Conservation (phyloP, 2,797 vertebrate species). For the Arrhamphus sclerolepis region DNA sequence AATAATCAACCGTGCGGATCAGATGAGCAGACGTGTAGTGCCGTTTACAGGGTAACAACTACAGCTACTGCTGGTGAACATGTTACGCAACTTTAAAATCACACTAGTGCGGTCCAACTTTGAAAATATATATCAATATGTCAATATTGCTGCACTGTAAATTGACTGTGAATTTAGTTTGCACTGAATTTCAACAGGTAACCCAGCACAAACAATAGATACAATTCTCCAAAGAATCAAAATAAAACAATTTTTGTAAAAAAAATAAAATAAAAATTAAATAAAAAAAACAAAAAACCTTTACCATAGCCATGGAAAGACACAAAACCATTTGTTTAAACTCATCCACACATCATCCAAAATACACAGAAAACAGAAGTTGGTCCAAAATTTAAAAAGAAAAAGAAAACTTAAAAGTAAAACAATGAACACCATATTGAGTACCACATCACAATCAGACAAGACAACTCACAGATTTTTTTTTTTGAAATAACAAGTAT, state of each 20-base stretch:
- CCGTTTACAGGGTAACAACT: slow-evolving; percentile 45
- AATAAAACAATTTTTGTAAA: not conserved
- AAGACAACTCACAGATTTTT: slow-evolving; percentile 73
- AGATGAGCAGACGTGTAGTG: slow-evolving; percentile 42
- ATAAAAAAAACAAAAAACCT: slow-evolving; percentile 1
- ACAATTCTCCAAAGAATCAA: too few relatives aligned
- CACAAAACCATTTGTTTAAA: slow-evolving; percentile 46
- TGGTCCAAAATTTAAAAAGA: slow-evolving; percentile 43
- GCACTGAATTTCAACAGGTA: slow-evolving; percentile 31
- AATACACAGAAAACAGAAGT: slow-evolving; percentile 34
- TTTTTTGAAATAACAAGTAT: slow-evolving; percentile 63
- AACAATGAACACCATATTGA: slow-evolving; percentile 58
- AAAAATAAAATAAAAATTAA: not conserved
- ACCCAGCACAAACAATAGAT: slow-evolving; percentile 29
- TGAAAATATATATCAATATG: slow-evolving; percentile 16
- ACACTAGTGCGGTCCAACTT: slow-evolving; percentile 25
- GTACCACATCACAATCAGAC: slow-evolving; percentile 72
- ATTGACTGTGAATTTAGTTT: slow-evolving; percentile 34
- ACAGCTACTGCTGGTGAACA: slow-evolving; percentile 77
- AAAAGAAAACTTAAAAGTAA: slow-evolving; percentile 41
- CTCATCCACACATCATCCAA: slow-evolving; percentile 60
- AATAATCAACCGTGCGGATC: slow-evolving; percentile 48
- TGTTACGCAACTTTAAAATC: slow-evolving; percentile 35
- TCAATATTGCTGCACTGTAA: slow-evolving; percentile 64
- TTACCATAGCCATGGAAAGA: slow-evolving; percentile 50